Evolutionary conservation across 1,140 invertebrate species (phyloP), one percentile per base, ranked within the genome.

Genomic region (Maniola jurtina): DNA sequence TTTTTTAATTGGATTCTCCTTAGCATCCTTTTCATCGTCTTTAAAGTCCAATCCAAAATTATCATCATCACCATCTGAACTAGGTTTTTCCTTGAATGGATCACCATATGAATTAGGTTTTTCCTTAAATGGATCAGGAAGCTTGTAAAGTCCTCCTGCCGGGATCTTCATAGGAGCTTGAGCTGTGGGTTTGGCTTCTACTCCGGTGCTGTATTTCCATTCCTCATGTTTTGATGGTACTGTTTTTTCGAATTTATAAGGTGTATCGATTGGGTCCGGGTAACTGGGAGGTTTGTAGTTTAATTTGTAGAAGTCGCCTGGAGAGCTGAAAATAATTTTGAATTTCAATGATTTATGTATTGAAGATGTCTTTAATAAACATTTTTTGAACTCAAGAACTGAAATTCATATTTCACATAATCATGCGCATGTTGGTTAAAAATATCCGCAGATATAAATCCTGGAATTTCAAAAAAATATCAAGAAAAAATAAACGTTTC

Each of bases 111-210:
- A 59, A 33, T 62, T 62, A 0, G 84, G 86, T 55, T 79, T 86
- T 7, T 80, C 77, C 65, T 79, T 80, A 42, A 86, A 85, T 0
- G 78, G 63, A 15, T 82, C 79, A 2, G 80, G 74, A 5, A 69
- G 61, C 61, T 80, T 75, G 70, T 89, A 89, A 0, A 87, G 69
- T 0, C 81, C 81, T 7, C 87, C 87, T 5, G 86, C 87, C 11
- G 86, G 84, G 0, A 85, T 73, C 34, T 71, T 79, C 5, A 79
- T 70, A 0, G 86, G 81, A 0, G 68, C 62, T 45, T 84, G 75
- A 0, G 77, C 75, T 1, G 85, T 89, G 0, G 84, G 85, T 48
- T 72, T 81, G 2, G 81, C 77, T 13, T 85, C 83, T 13, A 82
- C 33, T 6, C 61, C 56, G n/a, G 70, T 58, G 45, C 62, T 45